Evolutionary conservation across 2,113 vertebrate species (phyloP).

Genomic region (Caranx melampygus): DNA sequence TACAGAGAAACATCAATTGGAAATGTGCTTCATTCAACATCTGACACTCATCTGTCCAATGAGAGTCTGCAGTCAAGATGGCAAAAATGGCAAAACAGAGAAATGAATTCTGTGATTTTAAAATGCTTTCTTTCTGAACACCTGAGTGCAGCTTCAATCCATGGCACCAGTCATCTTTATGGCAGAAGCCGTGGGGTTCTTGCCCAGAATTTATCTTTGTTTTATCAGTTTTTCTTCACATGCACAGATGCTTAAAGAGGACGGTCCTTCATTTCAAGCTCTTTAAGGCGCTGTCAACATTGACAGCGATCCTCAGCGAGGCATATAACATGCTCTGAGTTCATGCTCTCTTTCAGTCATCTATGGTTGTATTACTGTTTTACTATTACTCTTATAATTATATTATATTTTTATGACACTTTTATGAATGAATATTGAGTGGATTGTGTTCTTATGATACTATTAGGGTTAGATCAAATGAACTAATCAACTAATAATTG

Average conservation of each 20-base stretch:
- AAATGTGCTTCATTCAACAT: too few species aligned
- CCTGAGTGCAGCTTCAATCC: background rate
- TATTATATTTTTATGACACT: background rate
- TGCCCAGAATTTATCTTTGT: background rate
- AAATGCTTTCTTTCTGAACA: background rate
- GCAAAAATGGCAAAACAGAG: background rate
- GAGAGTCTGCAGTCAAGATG: too few species aligned
- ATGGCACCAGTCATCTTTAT: background rate
- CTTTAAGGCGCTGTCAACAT: background rate
- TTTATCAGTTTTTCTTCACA: background rate
- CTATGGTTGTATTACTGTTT: too few species aligned
- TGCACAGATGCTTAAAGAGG: background rate
- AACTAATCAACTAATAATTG: background rate
- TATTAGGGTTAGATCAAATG: background rate
- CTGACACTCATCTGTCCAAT: too few species aligned
- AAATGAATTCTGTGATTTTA: background rate
- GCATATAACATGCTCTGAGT: background rate
- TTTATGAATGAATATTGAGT: background rate
- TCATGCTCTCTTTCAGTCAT: too few species aligned
- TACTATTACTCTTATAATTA: too few species aligned
- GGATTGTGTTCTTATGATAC: background rate
- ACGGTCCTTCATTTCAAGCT: background rate
- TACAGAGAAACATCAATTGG: too few species aligned
- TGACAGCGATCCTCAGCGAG: background rate
- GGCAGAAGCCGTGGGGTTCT: constrained; percentile 7